phyloP scores from a whole-genome alignment of 2,888 invertebrate genomes.

The Sipha maydis region DNA sequence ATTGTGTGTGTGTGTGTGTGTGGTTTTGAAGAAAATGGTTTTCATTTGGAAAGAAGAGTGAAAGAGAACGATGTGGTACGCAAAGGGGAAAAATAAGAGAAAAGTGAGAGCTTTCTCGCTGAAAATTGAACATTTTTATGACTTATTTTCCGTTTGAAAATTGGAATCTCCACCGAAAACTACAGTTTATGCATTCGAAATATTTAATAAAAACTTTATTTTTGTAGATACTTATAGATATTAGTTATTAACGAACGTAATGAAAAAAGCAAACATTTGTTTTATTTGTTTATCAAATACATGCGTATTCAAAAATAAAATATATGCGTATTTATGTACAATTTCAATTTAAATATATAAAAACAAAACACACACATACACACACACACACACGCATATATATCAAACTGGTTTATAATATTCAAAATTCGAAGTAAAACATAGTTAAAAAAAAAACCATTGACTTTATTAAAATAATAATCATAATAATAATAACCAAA shows the following conservation, averaged over 20 bases:
- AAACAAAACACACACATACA: too few species aligned
- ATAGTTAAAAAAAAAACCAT: too few species aligned
- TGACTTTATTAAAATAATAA: not conserved
- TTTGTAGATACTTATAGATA: not conserved
- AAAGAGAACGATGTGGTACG: not conserved
- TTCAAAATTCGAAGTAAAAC: too few species aligned
- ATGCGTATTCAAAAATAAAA: not conserved
- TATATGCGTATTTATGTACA: not conserved
- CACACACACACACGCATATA: too few species aligned
- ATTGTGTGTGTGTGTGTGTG: conserved; percentile 27
- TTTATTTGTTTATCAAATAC: not conserved
- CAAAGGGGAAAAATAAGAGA: conserved; percentile 34
- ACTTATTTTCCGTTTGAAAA: conserved; percentile 50
- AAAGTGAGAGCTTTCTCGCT: conserved; percentile 47
- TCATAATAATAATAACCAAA: not conserved
- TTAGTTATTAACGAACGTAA: conserved; percentile 2
- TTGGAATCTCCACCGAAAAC: conserved; percentile 33
- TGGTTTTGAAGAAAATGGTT: conserved; percentile 58
- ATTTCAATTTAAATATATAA: too few species aligned
- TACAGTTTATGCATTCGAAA: conserved; percentile 12
- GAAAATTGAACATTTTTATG: conserved; percentile 59
- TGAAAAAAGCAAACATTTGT: not conserved
- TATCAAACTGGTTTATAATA: too few species aligned
- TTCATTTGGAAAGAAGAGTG: conserved; percentile 38
- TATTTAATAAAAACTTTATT: conserved; percentile 24